phyloP scores from a whole-genome alignment of 2,797 vertebrate species.

The Euthynnus affinis region DNA sequence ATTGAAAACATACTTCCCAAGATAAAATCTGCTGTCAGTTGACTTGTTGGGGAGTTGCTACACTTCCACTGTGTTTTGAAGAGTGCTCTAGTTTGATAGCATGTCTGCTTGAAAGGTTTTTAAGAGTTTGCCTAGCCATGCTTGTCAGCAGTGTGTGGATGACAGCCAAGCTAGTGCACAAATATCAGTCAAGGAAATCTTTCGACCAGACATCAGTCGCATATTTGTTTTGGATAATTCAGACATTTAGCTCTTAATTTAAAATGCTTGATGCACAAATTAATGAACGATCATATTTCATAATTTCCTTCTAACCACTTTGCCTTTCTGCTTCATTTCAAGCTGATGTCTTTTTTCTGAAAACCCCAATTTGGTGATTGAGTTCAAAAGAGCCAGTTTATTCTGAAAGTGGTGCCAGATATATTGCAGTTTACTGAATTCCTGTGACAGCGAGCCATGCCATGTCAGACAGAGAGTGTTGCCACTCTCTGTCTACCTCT shows the following conservation, averaged over 20 bases:
- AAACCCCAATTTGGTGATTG: constrained; percentile 16
- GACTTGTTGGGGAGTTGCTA: constrained; percentile 52
- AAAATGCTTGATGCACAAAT: constrained; percentile 5
- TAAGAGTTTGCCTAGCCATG: constrained; percentile 61
- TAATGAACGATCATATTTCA: constrained; percentile 30
- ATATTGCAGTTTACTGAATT: constrained; percentile 32
- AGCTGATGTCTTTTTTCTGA: constrained; percentile 17
- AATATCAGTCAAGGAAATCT: constrained; percentile 23
- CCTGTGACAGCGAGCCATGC: constrained; percentile 38
- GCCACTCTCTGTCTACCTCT: constrained; percentile 39
- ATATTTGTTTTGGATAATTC: constrained; percentile 42
- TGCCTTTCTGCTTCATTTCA: constrained; percentile 21
- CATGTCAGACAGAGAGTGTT: neutral
- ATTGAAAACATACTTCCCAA: constrained; percentile 57
- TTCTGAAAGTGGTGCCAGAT: constrained; percentile 20
- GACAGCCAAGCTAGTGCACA: constrained; percentile 22
- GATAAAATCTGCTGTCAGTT: constrained; percentile 69
- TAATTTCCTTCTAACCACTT: constrained; percentile 24
- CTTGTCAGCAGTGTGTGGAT: constrained; percentile 48
- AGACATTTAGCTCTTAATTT: constrained; percentile 15
- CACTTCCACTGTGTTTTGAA: constrained; percentile 61
- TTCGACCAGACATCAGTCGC: neutral
- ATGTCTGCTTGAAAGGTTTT: constrained; percentile 58
- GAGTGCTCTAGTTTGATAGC: constrained; percentile 53
- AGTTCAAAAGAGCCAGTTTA: constrained; percentile 34